Conservation (phyloP, 2,888 invertebrate genomes). For the Camponotus fellah region DNA sequence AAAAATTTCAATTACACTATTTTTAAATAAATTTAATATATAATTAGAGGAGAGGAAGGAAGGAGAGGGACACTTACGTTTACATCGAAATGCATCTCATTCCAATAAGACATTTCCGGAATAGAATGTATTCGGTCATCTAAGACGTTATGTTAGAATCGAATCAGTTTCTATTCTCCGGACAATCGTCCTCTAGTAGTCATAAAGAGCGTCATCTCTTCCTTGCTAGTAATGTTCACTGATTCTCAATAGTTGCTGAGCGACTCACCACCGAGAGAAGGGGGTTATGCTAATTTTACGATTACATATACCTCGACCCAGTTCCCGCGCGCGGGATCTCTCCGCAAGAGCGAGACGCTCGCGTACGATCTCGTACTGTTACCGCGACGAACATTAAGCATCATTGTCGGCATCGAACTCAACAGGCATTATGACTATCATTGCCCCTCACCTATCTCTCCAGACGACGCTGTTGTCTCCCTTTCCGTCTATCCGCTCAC, state of each 20-base stretch:
- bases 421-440: constrained; percentile 66
- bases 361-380: constrained; percentile 71
- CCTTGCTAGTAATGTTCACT: constrained; percentile 47
- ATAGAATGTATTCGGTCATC: constrained; percentile 11
- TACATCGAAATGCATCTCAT: neutral
- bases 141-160: constrained; percentile 14
- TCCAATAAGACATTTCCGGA: constrained; percentile 6
- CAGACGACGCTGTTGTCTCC: constrained; percentile 40
- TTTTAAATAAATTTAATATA: neutral
- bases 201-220: constrained; percentile 58
- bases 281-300: constrained; percentile 81
- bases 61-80: neutral
- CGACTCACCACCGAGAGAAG: constrained; percentile 62
- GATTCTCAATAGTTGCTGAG: constrained; percentile 43
- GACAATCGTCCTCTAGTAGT: constrained; percentile 57
- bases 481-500: constrained; percentile 44
- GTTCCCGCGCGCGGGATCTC: constrained; percentile 74
- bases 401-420: constrained; percentile 63
- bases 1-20: neutral
- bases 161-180: constrained; percentile 30
- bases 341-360: constrained; percentile 61
- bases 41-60: neutral
- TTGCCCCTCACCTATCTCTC: constrained; percentile 33
- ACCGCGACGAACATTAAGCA: constrained; percentile 60
- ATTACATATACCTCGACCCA: constrained; percentile 77